Evolutionary conservation across 2,797 vertebrate species (phyloP).

Genomic region (Halcyon badia): DNA sequence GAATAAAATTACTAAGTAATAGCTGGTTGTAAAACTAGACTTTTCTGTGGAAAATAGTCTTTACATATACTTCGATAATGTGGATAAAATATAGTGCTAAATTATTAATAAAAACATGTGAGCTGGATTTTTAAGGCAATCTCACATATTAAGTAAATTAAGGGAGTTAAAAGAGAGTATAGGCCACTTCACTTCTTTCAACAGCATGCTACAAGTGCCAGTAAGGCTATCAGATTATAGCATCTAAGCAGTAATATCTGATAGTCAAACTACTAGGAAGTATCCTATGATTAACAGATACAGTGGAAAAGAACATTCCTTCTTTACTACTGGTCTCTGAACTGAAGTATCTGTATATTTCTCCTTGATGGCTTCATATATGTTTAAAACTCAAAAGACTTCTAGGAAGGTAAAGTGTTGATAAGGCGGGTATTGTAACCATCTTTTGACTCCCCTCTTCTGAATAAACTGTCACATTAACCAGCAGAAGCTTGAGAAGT

Average conservation of each 20-base stretch:
- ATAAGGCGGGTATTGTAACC: not conserved
- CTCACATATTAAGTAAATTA: not conserved
- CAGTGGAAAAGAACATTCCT: not conserved
- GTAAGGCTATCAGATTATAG: not conserved
- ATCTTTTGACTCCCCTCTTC: not conserved
- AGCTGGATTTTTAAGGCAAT: not conserved
- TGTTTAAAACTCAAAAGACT: not conserved
- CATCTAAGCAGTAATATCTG: not conserved
- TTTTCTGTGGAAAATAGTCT: not conserved
- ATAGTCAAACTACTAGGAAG: not conserved
- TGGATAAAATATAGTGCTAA: not conserved
- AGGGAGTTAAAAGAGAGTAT: not conserved
- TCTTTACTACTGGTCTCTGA: not conserved
- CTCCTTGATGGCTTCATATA: not conserved
- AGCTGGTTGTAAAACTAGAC: not conserved
- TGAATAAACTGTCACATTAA: not conserved
- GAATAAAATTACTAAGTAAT: not conserved
- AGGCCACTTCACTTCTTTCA: not conserved
- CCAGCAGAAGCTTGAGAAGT: not conserved
- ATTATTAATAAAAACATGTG: not conserved
- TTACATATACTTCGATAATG: not conserved
- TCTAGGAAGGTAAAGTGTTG: not conserved
- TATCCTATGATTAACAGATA: not conserved
- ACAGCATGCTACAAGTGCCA: not conserved
- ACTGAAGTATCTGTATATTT: not conserved